A percentile compares a stretch with the other conserved stretches of the same genome.
These are phyloP conservation scores for Avahi laniger DNA, from an alignment of 2,797 vertebrate genomes.

Conservation along the genomic window DNA sequence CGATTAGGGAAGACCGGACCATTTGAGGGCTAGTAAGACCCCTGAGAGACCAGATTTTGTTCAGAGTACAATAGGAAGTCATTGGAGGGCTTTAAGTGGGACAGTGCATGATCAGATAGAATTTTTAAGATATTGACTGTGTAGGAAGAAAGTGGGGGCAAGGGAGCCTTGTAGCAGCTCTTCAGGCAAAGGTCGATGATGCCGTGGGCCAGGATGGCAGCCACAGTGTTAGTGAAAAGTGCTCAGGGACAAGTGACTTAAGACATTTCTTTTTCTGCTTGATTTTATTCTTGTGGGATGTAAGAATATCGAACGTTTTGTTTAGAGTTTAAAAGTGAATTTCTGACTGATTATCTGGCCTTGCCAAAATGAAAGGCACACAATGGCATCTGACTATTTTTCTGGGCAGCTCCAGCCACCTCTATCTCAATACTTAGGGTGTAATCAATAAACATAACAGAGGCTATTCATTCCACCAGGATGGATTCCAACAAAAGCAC, in stretches of 20 bases:
- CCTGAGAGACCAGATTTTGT: not conserved
- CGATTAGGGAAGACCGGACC: not conserved
- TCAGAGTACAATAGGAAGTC: not conserved
- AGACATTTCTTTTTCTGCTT: conserved; percentile 49
- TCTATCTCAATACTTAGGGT: conserved; percentile 64
- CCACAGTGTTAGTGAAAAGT: not conserved
- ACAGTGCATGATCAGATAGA: not conserved
- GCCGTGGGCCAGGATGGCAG: not conserved
- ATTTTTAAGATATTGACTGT: conserved; percentile 9
- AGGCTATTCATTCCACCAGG: conserved; percentile 70
- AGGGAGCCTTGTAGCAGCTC: not conserved
- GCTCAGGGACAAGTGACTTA: conserved; percentile 22
- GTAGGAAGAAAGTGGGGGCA: not conserved
- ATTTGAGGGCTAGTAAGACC: not conserved
- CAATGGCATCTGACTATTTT: conserved; percentile 65
- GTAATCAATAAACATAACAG: conserved; percentile 78
- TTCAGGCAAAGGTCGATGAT: not conserved
- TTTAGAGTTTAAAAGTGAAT: conserved; percentile 72
- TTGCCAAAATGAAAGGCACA: conserved; percentile 71
- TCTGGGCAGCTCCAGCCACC: conserved; percentile 60
- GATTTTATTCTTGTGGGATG: conserved; percentile 68
- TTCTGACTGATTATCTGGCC: conserved; percentile 68
- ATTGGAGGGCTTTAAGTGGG: not conserved
- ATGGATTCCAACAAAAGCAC: conserved; percentile 66
- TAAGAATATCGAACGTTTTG: conserved; percentile 69